Conservation (phyloP, 2,888 invertebrate genomes). For the Quadriops clusia region DNA sequence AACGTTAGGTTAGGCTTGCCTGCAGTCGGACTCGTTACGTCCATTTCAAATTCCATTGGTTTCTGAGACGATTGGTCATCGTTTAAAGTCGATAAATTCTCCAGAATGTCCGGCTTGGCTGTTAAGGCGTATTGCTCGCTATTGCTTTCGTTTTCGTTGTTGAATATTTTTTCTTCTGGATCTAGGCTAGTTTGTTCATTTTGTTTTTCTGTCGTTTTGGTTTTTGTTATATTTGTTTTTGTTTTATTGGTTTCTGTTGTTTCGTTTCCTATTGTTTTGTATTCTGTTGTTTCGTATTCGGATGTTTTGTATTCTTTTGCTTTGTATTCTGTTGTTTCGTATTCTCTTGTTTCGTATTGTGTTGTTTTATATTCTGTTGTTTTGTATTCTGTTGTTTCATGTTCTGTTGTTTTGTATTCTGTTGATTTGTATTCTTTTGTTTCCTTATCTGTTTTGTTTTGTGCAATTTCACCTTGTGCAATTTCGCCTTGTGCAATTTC, state of each 20-base stretch:
- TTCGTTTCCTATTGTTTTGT: no score
- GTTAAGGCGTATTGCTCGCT: slow-evolving; percentile 4
- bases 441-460: no score
- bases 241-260: no score
- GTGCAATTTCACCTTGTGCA: no score
- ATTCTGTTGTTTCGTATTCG: not conserved
- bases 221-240: no score
- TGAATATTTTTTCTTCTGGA: slow-evolving; percentile 1
- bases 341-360: slow-evolving; percentile 1
- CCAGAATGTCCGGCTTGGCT: slow-evolving; percentile 3
- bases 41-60: no score
- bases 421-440: not conserved
- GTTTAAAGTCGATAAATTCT: slow-evolving; percentile 10
- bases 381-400: not conserved
- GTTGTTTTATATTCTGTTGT: no score
- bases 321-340: not conserved
- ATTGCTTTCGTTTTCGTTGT: slow-evolving; percentile 2
- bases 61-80: no score
- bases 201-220: not conserved
- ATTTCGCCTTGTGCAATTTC: no score
- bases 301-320: not conserved
- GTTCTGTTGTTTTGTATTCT: not conserved
- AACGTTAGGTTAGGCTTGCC: slow-evolving; percentile 18
- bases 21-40: slow-evolving; percentile 8
- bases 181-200: not conserved